Evolutionary conservation across 2,113 vertebrate species (phyloP), one percentile per base, ranked within the genome.

Genomic region (Loxodonta africana): DNA sequence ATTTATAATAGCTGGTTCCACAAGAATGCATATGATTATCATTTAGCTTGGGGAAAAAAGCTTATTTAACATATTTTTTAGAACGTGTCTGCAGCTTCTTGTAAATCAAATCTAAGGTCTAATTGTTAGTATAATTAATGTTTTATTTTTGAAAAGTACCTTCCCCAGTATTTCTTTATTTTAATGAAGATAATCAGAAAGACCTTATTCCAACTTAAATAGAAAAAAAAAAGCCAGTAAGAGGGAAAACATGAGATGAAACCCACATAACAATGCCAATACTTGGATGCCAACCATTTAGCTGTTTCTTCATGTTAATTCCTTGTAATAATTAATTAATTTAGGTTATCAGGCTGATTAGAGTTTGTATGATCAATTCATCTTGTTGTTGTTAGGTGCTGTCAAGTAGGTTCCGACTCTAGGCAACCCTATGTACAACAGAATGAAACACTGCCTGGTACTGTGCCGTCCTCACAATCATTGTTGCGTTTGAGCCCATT

Each of bases 61-160:
- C 51, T 63, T 90, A 62, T 90, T 94, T 94, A 46, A 90, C 18
- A n/a, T 69, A 86, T 62, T 94, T 62, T 60, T 91, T 63, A 74
- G 73, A 71, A 91, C 5, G 4, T 12, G 12, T 28, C 57, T 37
- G 28, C n/a, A 90, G 37, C 15, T 51, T 73, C 25, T 76, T 91
- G 2, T 26, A 83, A 84, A 67, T 67, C 18, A 83, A 48, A 73
- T 14, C 51, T 88, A 44, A 69, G 30, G 5, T 89, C 14, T 94
- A 41, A 23, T 18, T 53, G 88, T 93, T 26, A 46, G 44, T 14
- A 82, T 57, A 41, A 15, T 51, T 89, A 33, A 44, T 65, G 57
- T 84, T 88, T 78, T 80, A 33, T 81, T 67, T 81, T 89, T 60
- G 4, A 60, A 69, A 88, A 84, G 74, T 41, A 73, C 1, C 14